Evolutionary conservation across 2,113 vertebrate genomes (phyloP).

Genomic region (Pristiophorus japonicus): DNA sequence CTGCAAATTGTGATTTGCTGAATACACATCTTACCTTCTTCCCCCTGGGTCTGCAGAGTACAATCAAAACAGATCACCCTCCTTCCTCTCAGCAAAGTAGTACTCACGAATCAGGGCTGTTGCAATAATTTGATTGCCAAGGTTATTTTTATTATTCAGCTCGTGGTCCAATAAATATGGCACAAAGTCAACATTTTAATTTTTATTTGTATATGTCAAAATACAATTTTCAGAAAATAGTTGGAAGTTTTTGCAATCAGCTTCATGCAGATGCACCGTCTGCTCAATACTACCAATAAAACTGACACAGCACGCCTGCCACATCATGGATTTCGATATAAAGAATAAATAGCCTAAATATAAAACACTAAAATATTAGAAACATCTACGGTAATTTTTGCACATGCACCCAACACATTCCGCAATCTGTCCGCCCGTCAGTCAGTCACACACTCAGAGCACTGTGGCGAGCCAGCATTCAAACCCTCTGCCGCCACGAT

Average conservation of each 20-base stretch:
- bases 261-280: constrained; percentile 80
- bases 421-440: neutral
- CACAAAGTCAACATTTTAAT: constrained; percentile 48
- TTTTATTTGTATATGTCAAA: constrained; percentile 83
- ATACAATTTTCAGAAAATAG: constrained; percentile 81
- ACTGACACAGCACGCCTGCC: constrained; percentile 73
- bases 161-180: neutral
- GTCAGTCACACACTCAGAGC: constrained; percentile 7
- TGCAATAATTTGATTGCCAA: neutral
- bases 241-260: constrained; percentile 68
- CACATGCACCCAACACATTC: constrained; percentile 63
- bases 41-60: too few relatives aligned
- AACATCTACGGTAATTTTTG: constrained; percentile 67
- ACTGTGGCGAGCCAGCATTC: constrained; percentile 41
- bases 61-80: neutral
- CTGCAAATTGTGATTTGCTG: neutral
- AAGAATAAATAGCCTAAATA: constrained; percentile 86
- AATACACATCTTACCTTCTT: neutral
- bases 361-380: constrained; percentile 81
- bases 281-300: constrained; percentile 78
- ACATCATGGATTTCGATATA: constrained; percentile 64
- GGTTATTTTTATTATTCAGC: neutral
- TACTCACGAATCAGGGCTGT: neutral
- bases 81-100: neutral
- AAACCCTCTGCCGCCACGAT: constrained; percentile 25